phyloP scores from a whole-genome alignment of 2,113 vertebrate species.

The Rhadina sibilatrix region DNA sequence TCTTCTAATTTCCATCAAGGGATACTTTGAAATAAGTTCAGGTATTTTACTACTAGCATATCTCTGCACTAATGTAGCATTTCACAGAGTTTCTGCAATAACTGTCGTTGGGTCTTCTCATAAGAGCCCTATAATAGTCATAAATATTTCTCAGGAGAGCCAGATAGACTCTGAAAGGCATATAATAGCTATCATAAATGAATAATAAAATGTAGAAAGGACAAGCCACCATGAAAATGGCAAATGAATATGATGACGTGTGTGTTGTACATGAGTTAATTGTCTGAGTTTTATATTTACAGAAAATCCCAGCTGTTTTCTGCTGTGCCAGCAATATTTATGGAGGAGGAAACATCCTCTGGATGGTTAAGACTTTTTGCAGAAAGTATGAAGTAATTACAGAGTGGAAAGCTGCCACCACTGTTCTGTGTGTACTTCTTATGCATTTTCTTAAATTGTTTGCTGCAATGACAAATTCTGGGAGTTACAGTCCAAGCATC shows the following conservation, averaged over 20 bases:
- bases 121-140: constrained; percentile 78
- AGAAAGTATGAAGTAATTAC: background rate
- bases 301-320: constrained; percentile 69
- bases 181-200: constrained; percentile 83
- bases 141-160: constrained; percentile 82
- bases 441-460: background rate
- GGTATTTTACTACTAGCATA: constrained; percentile 73
- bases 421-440: background rate
- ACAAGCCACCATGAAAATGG: constrained; percentile 79
- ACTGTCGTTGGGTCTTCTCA: constrained; percentile 78
- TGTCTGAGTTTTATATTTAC: constrained; percentile 74
- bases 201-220: constrained; percentile 82
- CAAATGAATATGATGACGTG: constrained; percentile 76
- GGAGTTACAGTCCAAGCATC: background rate
- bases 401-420: background rate
- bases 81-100: constrained; percentile 77
- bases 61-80: constrained; percentile 75
- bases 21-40: constrained; percentile 74
- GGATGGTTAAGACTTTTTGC: constrained; percentile 4
- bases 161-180: constrained; percentile 76
- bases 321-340: constrained; percentile 58
- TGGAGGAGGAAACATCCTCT: background rate
- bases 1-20: constrained; percentile 74
- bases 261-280: constrained; percentile 73
- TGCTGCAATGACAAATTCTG: background rate